These are phyloP conservation scores for Dryadula phaetusa DNA, from an alignment of 2,888 invertebrate species.

Conservation along the genomic window DNA sequence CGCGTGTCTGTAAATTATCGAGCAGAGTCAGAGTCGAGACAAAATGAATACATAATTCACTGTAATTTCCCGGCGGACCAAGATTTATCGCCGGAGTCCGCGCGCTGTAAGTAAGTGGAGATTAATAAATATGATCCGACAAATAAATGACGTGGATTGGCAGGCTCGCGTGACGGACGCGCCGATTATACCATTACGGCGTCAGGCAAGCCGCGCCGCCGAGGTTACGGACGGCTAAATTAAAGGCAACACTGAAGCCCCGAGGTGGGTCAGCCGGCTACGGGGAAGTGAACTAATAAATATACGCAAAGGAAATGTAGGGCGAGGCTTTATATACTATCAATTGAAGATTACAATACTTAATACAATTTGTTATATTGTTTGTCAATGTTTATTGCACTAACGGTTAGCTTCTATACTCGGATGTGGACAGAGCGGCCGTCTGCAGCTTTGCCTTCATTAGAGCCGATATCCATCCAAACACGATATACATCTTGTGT, in stretches of 20 bases:
- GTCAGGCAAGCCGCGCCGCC: slow-evolving; percentile 7
- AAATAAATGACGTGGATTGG: slow-evolving; percentile 39
- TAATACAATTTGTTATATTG: neutral
- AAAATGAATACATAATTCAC: slow-evolving; percentile 46
- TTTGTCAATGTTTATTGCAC: neutral
- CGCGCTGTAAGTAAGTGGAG: slow-evolving; percentile 39
- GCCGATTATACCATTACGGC: slow-evolving; percentile 32
- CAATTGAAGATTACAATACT: neutral
- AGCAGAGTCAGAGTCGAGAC: slow-evolving; percentile 35
- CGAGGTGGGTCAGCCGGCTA: slow-evolving; percentile 24
- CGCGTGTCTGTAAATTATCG: slow-evolving; percentile 34
- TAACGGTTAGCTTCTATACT: neutral
- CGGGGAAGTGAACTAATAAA: slow-evolving; percentile 13
- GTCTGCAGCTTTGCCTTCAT: slow-evolving; percentile 9
- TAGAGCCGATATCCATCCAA: too few relatives aligned
- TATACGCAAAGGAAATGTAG: slow-evolving; percentile 2
- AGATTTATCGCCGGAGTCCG: slow-evolving; percentile 37
- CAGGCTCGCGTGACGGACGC: slow-evolving; percentile 40
- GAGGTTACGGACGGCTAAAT: slow-evolving; percentile 35
- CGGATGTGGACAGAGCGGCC: too few relatives aligned
- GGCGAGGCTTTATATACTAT: neutral
- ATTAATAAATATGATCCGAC: slow-evolving; percentile 45
- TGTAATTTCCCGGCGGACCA: slow-evolving; percentile 44
- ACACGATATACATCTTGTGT: too few relatives aligned
- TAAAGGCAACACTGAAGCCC: slow-evolving; percentile 25